Evolutionary conservation across 2,888 invertebrate genomes (phyloP), one percentile per base, ranked within the genome.

Genomic region (Eulithis prunata): DNA sequence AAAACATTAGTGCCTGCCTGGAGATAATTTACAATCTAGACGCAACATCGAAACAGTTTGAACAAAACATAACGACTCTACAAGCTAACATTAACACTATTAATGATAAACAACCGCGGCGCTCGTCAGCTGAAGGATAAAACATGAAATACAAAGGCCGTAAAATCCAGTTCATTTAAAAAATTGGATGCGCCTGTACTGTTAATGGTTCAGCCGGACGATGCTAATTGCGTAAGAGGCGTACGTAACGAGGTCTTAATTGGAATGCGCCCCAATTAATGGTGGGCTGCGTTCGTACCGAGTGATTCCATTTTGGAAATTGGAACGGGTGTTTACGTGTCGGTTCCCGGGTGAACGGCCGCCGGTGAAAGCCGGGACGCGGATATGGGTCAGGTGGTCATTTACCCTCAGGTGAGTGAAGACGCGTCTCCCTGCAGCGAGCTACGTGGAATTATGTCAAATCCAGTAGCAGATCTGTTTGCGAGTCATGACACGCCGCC

Each of bases 191-290:
- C 70, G 75, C 77, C 68, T 69, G 78, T 76, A 80, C 79, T 73
- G 75, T 75, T 79, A 82, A 83, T 83, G 79, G 79, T 75, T 76
- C 71, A 77, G 77, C 77, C 82, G 83, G 84, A 82, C 82, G 82
- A 80, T 80, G 81, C 80, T 90, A 88, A 91, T 91, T 91, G 86
- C 87, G 86, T 88, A 90, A 90, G 89, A 89, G 89, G 83, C 85
- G 84, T 80, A 82, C 83, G 79, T 83, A 87, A 90, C 89, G 87
- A 88, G 89, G 81, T 85, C 89, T 90, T 90, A 91, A 92, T 92
- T 91, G 91, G 89, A 91, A 88, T 90, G 88, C 84, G 90, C 88
- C 87, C 90, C 89, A 90, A 92, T 92, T 91, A 92, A 90, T 89
- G 85, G 79, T 78, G 82, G 80, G 80, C 77, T 78, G 77, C 81